Evolutionary conservation across 1,140 invertebrate genomes (phyloP).

Genomic region (Phymastichus coffea): DNA sequence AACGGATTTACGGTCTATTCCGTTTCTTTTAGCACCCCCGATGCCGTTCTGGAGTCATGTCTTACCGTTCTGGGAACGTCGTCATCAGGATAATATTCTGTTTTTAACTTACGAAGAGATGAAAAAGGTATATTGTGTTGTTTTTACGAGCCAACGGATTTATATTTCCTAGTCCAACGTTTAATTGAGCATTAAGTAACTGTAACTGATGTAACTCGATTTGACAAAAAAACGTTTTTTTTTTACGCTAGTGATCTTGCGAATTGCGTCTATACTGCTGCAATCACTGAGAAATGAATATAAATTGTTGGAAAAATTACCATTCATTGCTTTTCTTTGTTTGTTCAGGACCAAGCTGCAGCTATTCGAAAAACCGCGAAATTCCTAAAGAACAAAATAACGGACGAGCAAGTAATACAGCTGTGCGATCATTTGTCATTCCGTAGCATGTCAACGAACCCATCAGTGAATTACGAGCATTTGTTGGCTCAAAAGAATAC

Average conservation of each 20-base stretch:
- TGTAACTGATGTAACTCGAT: too few relatives aligned
- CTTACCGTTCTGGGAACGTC: slow-evolving; percentile 68
- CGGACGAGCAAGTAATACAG: slow-evolving; percentile 64
- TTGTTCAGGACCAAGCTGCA: slow-evolving; percentile 62
- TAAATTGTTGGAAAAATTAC: too few relatives aligned
- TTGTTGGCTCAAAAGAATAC: slow-evolving; percentile 60
- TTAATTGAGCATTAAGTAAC: too few relatives aligned
- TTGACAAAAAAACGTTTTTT: too few relatives aligned
- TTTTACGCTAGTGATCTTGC: too few relatives aligned
- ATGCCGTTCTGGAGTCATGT: slow-evolving; percentile 73
- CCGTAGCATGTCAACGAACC: slow-evolving; percentile 77
- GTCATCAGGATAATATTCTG: slow-evolving; percentile 72
- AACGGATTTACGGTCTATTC: not conserved
- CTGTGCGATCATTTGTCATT: slow-evolving; percentile 78
- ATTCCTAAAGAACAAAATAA: slow-evolving; percentile 71
- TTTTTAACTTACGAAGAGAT: slow-evolving; percentile 86
- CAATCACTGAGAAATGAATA: too few relatives aligned
- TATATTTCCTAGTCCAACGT: too few relatives aligned
- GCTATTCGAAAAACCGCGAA: slow-evolving; percentile 68
- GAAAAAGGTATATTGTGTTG: slow-evolving; percentile 63
- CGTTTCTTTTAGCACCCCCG: slow-evolving; percentile 58
- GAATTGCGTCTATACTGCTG: too few relatives aligned
- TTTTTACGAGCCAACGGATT: too few relatives aligned
- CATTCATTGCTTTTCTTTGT: not conserved
- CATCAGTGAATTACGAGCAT: slow-evolving; percentile 70